Evolutionary conservation across 2,113 vertebrate genomes (phyloP), one percentile per base, ranked within the genome.

Genomic region (Perca schrenkii): DNA sequence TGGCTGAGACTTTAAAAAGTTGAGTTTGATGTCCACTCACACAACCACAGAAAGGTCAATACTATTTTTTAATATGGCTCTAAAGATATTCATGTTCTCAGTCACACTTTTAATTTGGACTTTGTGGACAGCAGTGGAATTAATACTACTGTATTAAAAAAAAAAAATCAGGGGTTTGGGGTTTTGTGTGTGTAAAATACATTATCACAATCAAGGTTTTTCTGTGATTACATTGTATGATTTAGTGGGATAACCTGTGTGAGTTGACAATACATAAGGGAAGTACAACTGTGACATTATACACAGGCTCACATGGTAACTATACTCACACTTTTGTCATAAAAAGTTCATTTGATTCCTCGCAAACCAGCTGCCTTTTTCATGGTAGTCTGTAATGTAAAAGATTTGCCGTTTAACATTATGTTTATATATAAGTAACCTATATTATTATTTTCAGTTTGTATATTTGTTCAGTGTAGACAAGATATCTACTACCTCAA

Each of bases 21-120:
- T 84, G 46, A 52, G 85, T 89, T 85, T 85, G 79, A 89, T 87
- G 74, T 93, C 78, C 86, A 82, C 82, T 81, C 79, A 54, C 73
- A 63, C 82, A 82, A 61, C 85, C 77, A 54, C 62, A 36, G 83
- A 95, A 95, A 95, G 94, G 95, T 95, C 93, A 95, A 91, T 95
- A 93, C 94, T 95, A 95, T 93, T 91, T 95, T 94, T 94, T 94
- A 94, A 93, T 94, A 83, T 62, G 56, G 74, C 78, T 88, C 47
- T 92, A 94, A 94, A 92, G 86, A 91, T 85, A 82, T 92, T 90
- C 83, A 90, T 80, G 74, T 86, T 90, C 75, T 77, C 46, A 28
- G 84, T 76, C 74, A 54, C 74, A 82, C 77, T 80, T 88, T 90
- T 86, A 83, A 91, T 88, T 92, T 89, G 81, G 79, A 87, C 83